Evolutionary conservation across 2,888 invertebrate species (phyloP), one percentile per base, ranked within the genome.

Genomic region (Chymomyza amoena): DNA sequence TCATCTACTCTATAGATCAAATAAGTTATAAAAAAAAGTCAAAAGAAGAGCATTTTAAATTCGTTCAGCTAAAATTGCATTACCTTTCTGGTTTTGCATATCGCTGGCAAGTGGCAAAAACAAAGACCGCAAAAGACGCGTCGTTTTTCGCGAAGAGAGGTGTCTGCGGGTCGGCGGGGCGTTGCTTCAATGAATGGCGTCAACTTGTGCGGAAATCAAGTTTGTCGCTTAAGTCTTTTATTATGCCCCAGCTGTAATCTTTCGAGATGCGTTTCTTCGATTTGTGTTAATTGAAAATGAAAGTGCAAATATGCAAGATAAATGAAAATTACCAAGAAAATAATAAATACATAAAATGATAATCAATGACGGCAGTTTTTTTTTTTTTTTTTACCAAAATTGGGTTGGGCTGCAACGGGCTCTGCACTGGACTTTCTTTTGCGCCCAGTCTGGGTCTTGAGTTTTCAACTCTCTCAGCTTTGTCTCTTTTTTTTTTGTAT

Each of bases 261-360:
- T 13, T 13, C 3, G 50, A 61, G 18, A 63, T 63, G 51, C 18
- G 28, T 63, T 20, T 60, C 16, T 60, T 52, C 52, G 9, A 13
- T 59, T 50, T 56, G 75, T 73, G 76, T 77, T 79, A 78, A 86
- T 84, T 86, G 84, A 86, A 86, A 86, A 84, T 76, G 88, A 86
- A 86, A 86, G 86, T 84, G 81, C 80, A 80, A 78, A 80, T 69
- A 80, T 54, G 61, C 50, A 60, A 50, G 62, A 57, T 16, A 67
- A 61, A 60, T 61, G 61, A 67, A 61, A 61, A 60, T 62, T 77
- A 78, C 78, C 84, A 81, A 81, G 79, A 68, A 76, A 81, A 63
- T 74, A 66, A 70, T 70, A 74, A 74, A 75, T 66, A 60, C 32
- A 32, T 62, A 61, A 63, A 52, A 73, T 25, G 20, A 62, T 62